Base-by-base conservation (phyloP, 2,888 invertebrate genomes). In the Meloe dianella region DNA sequence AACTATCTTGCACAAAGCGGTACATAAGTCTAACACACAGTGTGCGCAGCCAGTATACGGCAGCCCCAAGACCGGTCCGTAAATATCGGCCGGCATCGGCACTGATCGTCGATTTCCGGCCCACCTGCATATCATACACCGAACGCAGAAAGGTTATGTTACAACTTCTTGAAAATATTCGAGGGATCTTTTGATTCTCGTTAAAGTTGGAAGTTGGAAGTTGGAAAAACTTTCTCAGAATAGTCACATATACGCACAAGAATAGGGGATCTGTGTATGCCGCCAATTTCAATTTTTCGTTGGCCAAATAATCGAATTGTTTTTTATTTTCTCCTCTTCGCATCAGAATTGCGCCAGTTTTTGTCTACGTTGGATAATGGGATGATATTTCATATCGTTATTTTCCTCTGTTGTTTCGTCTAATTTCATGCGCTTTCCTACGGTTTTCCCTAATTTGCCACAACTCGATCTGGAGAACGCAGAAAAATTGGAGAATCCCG, bases 61-160 rank as follows among this genome's bases (percentile, higher is more conserved):
- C 74, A 77, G 76, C 74, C 77, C 75, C 76, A 78, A 81, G 82
- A 83, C 83, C 83, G 82, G 83, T 83, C 82, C 77, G 76, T 67
- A 71, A 60, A 63, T 63, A 64, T 83, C 82, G 83, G 77, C 61
- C 47, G 64, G 56, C 74, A 66, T 85, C 86, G 86, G 75, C 54
- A 1, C 22, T 70, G 74, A 73, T 83, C 86, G 86, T 67, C 71
- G 67, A 59, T 38, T 61, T 67, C 84, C 85, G 86, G 84, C 83
- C 86, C 86, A 86, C 86, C 86, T 87, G 87, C 86, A 85, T 85
- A 84, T 84, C 83, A 83, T 78, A 79, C 79, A 70, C 70, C 4
- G 12, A 12, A 70, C 77, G 73, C 74, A 77, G 78, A 82, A 82
- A 82, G 81, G 83, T 82, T 82, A 82, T 80, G 81, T 81, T 78